Base-by-base conservation (phyloP, 2,113 vertebrate species). In the Anolis carolinensis region DNA sequence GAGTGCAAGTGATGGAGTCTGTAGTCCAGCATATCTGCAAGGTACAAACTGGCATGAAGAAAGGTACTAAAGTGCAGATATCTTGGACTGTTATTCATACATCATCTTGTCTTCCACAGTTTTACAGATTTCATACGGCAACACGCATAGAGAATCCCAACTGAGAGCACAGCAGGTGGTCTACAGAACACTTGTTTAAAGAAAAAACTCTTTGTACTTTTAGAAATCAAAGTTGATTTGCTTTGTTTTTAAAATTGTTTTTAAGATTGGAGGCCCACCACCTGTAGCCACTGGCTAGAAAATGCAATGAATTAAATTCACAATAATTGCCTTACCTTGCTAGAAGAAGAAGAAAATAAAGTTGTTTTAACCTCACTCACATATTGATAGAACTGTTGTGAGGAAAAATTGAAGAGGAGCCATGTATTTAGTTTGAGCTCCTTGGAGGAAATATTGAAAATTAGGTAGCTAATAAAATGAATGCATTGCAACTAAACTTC, bases 271-370 rank as follows among this genome's bases (percentile, higher is more conserved):
- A 84, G 0, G 0, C 79, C 73, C 68, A 88, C 68, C 55, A 88
- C 68, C 55, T 78, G 50, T 25, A 86, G 71, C 84, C 55, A 65
- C 27, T 20, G 32, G 77, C 0, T 0, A 23, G 86, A 68, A 55
- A 76, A 0, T 80, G 86, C 63, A 76, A 79, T 75, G 84, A 65
- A 18, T 44, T 68, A 92, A 88, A 85, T 25, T 55, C 59, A 78
- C 76, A 80, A 32, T 50, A 88, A 91, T 75, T 82, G 0, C 75
- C 55, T 23, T 20, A 73, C 21, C 13, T 79, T 73, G 68, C 50
- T 86, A 59, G 88, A 92, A 86, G 88, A 92, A 86, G 79, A 89
- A 72, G 32, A 63, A 36, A 80, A 68, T n/a, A 18, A n/a, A 44
- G 79, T 39, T 50, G 67, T 68, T n/a, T 44, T 20, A 48, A 68